These are phyloP conservation scores for Dryocosmus kuriphilus DNA, from an alignment of 2,888 invertebrate species.

Conservation along the genomic window DNA sequence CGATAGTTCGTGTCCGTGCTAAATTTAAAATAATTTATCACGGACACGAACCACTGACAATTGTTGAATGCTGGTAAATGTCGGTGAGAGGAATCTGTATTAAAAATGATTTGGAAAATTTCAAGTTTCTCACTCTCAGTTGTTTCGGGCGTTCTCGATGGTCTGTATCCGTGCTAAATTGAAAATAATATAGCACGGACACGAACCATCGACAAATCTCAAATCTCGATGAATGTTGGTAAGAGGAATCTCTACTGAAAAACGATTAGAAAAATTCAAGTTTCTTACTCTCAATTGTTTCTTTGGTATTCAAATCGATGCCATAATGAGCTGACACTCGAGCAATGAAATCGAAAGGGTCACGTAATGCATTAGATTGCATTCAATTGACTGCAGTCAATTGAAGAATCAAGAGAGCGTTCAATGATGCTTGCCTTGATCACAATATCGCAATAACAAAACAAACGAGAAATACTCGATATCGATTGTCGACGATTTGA, in stretches of 20 bases:
- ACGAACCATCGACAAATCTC: too few relatives aligned
- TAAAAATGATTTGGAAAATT: neutral
- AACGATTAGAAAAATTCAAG: neutral
- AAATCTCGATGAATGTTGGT: too few relatives aligned
- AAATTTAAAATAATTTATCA: too few relatives aligned
- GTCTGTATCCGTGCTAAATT: too few relatives aligned
- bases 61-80: too few relatives aligned
- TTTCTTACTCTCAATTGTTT: neutral
- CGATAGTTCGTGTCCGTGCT: too few relatives aligned
- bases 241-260: too few relatives aligned
- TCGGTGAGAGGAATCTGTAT: too few relatives aligned
- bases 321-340: slow-evolving; percentile 25
- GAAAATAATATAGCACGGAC: too few relatives aligned
- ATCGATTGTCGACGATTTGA: slow-evolving; percentile 28
- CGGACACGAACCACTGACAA: too few relatives aligned
- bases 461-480: slow-evolving; percentile 18
- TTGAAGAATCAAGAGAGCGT: slow-evolving; percentile 23
- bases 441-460: slow-evolving; percentile 36
- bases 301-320: slow-evolving; percentile 28
- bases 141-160: too few relatives aligned
- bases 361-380: slow-evolving; percentile 38
- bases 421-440: slow-evolving; percentile 34
- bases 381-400: slow-evolving; percentile 37
- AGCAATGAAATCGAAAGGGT: slow-evolving; percentile 34
- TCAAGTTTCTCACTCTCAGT: neutral